Evolutionary conservation across 2,888 invertebrate genomes (phyloP).

Genomic region (Apotomis capreana): DNA sequence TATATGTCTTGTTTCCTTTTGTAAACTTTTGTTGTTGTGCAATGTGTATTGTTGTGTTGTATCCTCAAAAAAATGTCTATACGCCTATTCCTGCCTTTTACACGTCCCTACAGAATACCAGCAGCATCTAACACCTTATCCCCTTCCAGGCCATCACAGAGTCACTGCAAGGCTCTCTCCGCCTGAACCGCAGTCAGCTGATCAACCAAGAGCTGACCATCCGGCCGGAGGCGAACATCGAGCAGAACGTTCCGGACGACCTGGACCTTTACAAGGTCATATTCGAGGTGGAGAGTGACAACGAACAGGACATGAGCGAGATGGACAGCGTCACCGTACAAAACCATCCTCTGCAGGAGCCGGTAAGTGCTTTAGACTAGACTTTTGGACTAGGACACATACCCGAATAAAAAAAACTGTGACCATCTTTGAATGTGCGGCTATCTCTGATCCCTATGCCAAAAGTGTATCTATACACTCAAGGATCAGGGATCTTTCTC

Average conservation of each 20-base stretch:
- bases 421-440: too few relatives aligned
- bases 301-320: slow-evolving; percentile 69
- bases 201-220: slow-evolving; percentile 75
- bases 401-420: too few relatives aligned
- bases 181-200: slow-evolving; percentile 71
- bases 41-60: too few relatives aligned
- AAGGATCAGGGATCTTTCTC: too few relatives aligned
- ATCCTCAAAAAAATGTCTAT: too few relatives aligned
- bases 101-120: neutral
- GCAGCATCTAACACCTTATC: neutral
- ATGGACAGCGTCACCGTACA: slow-evolving; percentile 61
- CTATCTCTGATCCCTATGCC: too few relatives aligned
- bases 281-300: slow-evolving; percentile 75
- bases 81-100: too few relatives aligned
- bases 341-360: slow-evolving; percentile 57
- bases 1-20: too few relatives aligned
- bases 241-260: slow-evolving; percentile 75
- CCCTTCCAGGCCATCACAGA: slow-evolving; percentile 74
- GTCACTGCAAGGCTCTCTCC: slow-evolving; percentile 67
- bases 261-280: slow-evolving; percentile 75
- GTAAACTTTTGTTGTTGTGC: too few relatives aligned
- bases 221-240: slow-evolving; percentile 76
- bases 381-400: too few relatives aligned
- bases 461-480: too few relatives aligned
- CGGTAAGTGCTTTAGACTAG: slow-evolving; percentile 53